Base-by-base conservation (phyloP, 2,888 invertebrate genomes). In the Perizoma affinitatum region DNA sequence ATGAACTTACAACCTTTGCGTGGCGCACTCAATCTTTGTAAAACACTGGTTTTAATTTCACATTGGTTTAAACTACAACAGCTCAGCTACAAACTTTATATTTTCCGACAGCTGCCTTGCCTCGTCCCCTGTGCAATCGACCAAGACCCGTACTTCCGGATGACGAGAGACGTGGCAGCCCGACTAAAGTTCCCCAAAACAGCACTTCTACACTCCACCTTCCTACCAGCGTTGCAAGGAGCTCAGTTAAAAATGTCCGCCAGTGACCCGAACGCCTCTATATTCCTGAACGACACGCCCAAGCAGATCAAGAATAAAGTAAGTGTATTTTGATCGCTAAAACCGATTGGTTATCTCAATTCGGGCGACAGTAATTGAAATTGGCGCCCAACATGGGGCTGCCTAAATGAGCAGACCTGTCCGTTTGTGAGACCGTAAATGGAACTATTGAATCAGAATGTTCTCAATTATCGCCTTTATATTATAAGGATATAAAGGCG, bases 131-230 rank as follows among this genome's bases (percentile, higher is more conserved):
- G 99, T 89, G 99, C 98, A 6, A 99, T 99, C 70, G 99, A 99
- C 93, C 99, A 99, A 94, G 99, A 99, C 92, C 99, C 99, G 0
- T 99, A 99, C 88, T 99, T 99, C 90, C 95, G 99, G 40, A 98
- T 99, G 99, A 96, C 98, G 0, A 94, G 99, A 55, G 99, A 99
- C 90, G 98, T 99, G n/a, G 98, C 99, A 0, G 98, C 99, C 0
- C 94, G 96, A 8, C 90, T 99, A 9, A 96, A 97, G 73, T 93
- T 95, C 86, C 95, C 95, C 10, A 98, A 99, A 86, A 98, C 99
- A 56, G 95, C 98, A 5, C 87, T 98, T 46, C 82, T 97, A 38
- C 98, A 98, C 83, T 96, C 97, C 10, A 93, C 95, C 62, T 98
- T 99, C 94, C 96, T 98, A 68, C 98, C 98, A 0, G 97, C 98